A percentile compares a stretch with the other conserved stretches of the same genome.
phyloP scores from a whole-genome alignment of 1,140 invertebrate species.

The Trichomalopsis sarcophagae region DNA sequence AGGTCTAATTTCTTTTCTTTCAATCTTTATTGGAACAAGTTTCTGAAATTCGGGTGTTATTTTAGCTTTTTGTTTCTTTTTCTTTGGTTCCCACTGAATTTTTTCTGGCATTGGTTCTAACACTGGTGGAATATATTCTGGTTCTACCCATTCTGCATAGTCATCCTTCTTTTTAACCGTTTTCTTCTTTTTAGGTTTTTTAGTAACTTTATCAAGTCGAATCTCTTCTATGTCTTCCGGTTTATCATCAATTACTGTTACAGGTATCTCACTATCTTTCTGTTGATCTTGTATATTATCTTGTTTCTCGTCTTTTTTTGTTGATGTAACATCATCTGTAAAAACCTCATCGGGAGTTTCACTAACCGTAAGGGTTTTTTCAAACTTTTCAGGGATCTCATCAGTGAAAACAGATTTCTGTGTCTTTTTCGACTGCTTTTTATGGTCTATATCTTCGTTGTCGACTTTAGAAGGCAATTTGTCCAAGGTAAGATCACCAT shows the following conservation, averaged over 20 bases:
- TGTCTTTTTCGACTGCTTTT: not conserved
- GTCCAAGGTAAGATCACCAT: not conserved
- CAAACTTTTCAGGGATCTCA: too few relatives aligned
- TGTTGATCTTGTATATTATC: too few relatives aligned
- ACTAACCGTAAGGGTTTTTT: too few relatives aligned
- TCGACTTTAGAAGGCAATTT: too few relatives aligned
- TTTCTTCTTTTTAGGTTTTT: conserved; percentile 70
- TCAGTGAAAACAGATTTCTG: too few relatives aligned
- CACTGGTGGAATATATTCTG: conserved; percentile 72
- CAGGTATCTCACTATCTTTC: too few relatives aligned
- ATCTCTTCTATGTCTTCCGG: not conserved
- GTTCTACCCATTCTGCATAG: conserved; percentile 72
- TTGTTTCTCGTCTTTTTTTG: not conserved
- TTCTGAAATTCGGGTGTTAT: conserved; percentile 59
- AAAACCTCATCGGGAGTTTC: too few relatives aligned
- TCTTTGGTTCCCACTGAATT: conserved; percentile 68
- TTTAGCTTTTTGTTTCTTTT: conserved; percentile 70
- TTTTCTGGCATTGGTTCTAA: conserved; percentile 72
- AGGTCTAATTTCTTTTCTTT: conserved; percentile 71
- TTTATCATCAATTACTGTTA: too few relatives aligned
- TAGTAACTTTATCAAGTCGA: conserved; percentile 15
- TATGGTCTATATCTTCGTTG: too few relatives aligned
- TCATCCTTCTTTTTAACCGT: conserved; percentile 68
- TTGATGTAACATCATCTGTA: not conserved
- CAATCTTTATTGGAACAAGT: conserved; percentile 67